Conservation (phyloP, 2,888 invertebrate genomes). For the Eupithecia inturbata region DNA sequence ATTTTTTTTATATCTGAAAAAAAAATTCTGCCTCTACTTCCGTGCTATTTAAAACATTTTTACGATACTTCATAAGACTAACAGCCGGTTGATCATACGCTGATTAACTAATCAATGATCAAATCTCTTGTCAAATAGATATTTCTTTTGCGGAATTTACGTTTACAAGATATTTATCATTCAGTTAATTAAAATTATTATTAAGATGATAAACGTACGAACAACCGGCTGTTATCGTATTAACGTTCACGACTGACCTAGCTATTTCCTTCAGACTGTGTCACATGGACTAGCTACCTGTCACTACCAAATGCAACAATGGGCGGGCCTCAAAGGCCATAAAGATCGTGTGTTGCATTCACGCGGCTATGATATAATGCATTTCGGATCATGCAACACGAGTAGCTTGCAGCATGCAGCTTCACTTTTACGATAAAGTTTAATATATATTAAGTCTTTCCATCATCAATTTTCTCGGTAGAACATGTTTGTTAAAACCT, state of each 20-base stretch:
- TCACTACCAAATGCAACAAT: constrained; percentile 47
- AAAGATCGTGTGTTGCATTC: constrained; percentile 30
- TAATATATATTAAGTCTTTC: neutral
- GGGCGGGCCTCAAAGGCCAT: constrained; percentile 40
- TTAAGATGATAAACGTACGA: too few relatives aligned
- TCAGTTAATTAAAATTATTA: too few relatives aligned
- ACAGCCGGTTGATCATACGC: too few relatives aligned
- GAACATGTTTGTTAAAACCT: neutral
- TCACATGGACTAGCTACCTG: constrained; percentile 47
- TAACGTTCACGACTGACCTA: neutral
- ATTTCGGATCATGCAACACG: constrained; percentile 16
- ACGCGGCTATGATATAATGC: constrained; percentile 21
- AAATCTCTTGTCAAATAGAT: too few relatives aligned
- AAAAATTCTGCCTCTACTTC: too few relatives aligned
- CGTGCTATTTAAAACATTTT: too few relatives aligned
- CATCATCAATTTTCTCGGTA: neutral
- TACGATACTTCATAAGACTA: too few relatives aligned
- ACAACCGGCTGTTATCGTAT: too few relatives aligned
- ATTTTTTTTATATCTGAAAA: too few relatives aligned
- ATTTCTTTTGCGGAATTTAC: too few relatives aligned
- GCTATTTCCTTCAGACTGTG: constrained; percentile 13
- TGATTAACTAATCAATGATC: too few relatives aligned
- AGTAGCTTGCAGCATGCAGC: neutral
- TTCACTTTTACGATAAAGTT: neutral
- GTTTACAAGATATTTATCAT: too few relatives aligned